A percentile compares a stretch with the other conserved stretches of the same genome.
Evolutionary conservation across 1,140 invertebrate species (phyloP).

Genomic region (Globodera ellingtonae): DNA sequence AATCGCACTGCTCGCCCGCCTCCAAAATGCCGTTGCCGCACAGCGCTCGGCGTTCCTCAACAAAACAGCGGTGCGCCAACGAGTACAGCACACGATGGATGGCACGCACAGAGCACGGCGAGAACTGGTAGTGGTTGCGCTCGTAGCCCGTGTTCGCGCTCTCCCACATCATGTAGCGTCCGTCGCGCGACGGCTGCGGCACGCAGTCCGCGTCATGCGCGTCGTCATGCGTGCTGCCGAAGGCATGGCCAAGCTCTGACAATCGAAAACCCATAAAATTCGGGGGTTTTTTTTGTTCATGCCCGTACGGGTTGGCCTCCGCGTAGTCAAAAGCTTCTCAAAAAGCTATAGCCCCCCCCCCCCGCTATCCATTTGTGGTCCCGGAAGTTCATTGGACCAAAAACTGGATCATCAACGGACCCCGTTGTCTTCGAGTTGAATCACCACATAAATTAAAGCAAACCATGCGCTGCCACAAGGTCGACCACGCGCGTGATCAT

Average conservation of each 20-base stretch:
- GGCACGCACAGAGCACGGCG: slow-evolving; percentile 43
- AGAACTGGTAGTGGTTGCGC: slow-evolving; percentile 52
- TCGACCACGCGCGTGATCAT: slow-evolving; percentile 57
- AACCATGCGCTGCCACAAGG: slow-evolving; percentile 51
- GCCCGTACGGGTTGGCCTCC: too few relatives aligned
- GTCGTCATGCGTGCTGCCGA: slow-evolving; percentile 44
- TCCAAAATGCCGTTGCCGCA: slow-evolving; percentile 55
- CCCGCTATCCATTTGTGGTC: too few relatives aligned
- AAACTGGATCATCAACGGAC: too few relatives aligned
- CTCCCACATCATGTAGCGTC: slow-evolving; percentile 54
- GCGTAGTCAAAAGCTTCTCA: too few relatives aligned
- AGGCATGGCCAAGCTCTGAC: slow-evolving; percentile 47
- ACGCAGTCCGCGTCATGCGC: slow-evolving; percentile 41
- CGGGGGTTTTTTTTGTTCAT: too few relatives aligned
- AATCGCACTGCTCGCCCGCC: slow-evolving; percentile 48
- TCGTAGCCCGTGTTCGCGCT: slow-evolving; percentile 51
- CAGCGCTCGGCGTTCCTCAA: slow-evolving; percentile 40
- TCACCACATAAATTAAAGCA: slow-evolving; percentile 20
- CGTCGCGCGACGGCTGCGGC: slow-evolving; percentile 33
- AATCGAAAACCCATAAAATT: too few relatives aligned
- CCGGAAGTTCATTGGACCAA: too few relatives aligned
- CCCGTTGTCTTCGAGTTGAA: neutral
- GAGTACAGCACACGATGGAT: slow-evolving; percentile 49
- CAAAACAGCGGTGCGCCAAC: slow-evolving; percentile 46
- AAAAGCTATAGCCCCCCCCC: too few relatives aligned